Percentiles rank a stretch among this genome's conserved stretches.
phyloP scores from a whole-genome alignment of 1,140 invertebrate species.

The Calephelis nemesis region DNA sequence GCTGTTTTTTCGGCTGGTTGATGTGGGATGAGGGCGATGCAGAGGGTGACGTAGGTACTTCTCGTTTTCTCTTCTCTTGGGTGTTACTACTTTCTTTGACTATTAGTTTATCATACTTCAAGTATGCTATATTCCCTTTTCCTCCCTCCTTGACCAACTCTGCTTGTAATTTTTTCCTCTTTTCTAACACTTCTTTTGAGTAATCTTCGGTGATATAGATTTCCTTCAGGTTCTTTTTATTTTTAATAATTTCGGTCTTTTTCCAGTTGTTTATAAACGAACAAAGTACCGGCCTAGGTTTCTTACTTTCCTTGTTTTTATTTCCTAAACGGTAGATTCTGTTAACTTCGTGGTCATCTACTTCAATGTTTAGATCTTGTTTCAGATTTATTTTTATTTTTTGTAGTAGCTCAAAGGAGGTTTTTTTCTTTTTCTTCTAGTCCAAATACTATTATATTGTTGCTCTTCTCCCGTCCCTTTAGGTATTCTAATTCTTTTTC shows the following conservation, averaged over 20 bases:
- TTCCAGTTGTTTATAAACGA: constrained; percentile 32
- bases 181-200: constrained; percentile 25
- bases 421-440: constrained; percentile 31
- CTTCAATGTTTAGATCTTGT: constrained; percentile 26
- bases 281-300: constrained; percentile 30
- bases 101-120: constrained; percentile 41
- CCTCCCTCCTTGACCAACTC: constrained; percentile 30
- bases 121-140: constrained; percentile 34
- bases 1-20: constrained; percentile 38
- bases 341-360: constrained; percentile 31
- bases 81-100: constrained; percentile 32
- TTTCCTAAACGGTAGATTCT: constrained; percentile 30
- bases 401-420: constrained; percentile 20
- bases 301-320: constrained; percentile 21
- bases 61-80: constrained; percentile 40
- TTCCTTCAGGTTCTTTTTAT: constrained; percentile 29
- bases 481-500: constrained; percentile 27
- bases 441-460: constrained; percentile 30
- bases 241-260: constrained; percentile 31
- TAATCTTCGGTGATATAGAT: constrained; percentile 27
- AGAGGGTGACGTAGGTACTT: constrained; percentile 34
- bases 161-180: constrained; percentile 30
- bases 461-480: constrained; percentile 28
- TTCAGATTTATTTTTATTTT: constrained; percentile 24
- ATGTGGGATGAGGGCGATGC: constrained; percentile 27